These are phyloP conservation scores for Ichneumoninae sp. DNA, from an alignment of 2,888 invertebrate species.

Conservation along the genomic window DNA sequence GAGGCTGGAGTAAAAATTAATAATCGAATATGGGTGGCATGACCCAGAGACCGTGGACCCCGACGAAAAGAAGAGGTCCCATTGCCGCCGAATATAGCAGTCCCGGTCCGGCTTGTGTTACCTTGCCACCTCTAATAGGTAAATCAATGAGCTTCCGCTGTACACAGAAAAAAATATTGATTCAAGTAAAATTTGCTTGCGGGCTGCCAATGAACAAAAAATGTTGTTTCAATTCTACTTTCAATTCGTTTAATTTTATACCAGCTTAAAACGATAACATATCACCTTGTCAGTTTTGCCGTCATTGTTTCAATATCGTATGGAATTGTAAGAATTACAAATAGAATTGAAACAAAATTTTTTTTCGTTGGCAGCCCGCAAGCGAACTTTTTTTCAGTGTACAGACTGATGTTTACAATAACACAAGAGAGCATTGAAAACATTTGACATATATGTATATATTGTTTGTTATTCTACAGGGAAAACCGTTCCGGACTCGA, in stretches of 20 bases:
- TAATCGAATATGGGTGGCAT: conserved; percentile 87
- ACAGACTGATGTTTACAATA: neutral
- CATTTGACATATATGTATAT: neutral
- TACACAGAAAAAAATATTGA: too few species aligned
- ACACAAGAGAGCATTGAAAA: neutral
- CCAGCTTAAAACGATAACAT: too few species aligned
- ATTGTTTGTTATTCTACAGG: conserved; percentile 85
- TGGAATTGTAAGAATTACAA: too few species aligned
- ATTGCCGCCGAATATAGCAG: conserved; percentile 94
- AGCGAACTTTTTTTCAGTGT: too few species aligned
- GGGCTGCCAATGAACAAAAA: too few species aligned
- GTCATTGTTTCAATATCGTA: too few species aligned
- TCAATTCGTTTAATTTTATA: too few species aligned
- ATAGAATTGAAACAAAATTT: too few species aligned
- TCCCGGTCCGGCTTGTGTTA: conserved; percentile 95
- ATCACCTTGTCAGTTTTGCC: too few species aligned
- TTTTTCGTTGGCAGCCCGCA: too few species aligned
- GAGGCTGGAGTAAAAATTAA: neutral
- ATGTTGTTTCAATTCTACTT: too few species aligned
- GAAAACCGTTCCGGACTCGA: conserved; percentile 91
- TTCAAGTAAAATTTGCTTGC: too few species aligned
- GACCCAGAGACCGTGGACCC: conserved; percentile 95
- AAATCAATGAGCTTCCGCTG: conserved; percentile 58
- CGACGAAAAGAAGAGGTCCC: conserved; percentile 94
- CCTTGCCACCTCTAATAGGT: conserved; percentile 93